Evolutionary conservation across 2,113 vertebrate genomes (phyloP), one percentile per base, ranked within the genome.

Genomic region (Capreolus pygargus): DNA sequence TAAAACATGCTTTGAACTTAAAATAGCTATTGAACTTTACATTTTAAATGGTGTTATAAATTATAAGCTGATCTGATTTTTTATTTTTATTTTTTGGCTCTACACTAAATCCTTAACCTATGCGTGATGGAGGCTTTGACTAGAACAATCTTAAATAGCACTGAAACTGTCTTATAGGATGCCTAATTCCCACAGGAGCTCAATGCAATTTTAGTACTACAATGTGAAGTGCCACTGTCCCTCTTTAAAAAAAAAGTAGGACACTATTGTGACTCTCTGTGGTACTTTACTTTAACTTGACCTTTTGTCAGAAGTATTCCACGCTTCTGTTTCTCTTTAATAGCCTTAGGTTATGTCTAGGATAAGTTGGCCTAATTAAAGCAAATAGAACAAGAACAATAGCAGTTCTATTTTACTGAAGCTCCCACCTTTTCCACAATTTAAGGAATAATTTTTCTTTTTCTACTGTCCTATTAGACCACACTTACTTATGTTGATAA

Each of bases 1-100:
- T 97, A 97, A 98, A 95, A 97, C 91, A 98, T 98, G 36, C 81
- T 97, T 98, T 92, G 58, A 97, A 74, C 61, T 97, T 98, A 97
- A 98, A 97, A 98, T 98, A 98, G 93, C 78, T 93, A 64, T 79
- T 87, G 70, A 43, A 86, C 52, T 96, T 97, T 95, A 97, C 96
- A 97, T 92, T 97, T 96, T 95, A 97, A 85, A 78, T 55, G 88
- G 36, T 36, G 30, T 54, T 79, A 97, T 97, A 95, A 93, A 96
- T 98, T 95, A 94, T 79, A 95, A 91, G 81, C 28, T 95, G 33
- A 86, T 93, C 36, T 36, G 5, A 89, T 28, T 87, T 96, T 52
- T 50, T 21, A n/a, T 79, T 45, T 79, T 45, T 28, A 50, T 60
- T 93, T 67, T 89, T 91, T 82, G 25, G 1, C 8, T 58, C 25